Evolutionary conservation across 2,888 invertebrate species (phyloP), one percentile per base, ranked within the genome.

Genomic region (Oxycera nigricornis): DNA sequence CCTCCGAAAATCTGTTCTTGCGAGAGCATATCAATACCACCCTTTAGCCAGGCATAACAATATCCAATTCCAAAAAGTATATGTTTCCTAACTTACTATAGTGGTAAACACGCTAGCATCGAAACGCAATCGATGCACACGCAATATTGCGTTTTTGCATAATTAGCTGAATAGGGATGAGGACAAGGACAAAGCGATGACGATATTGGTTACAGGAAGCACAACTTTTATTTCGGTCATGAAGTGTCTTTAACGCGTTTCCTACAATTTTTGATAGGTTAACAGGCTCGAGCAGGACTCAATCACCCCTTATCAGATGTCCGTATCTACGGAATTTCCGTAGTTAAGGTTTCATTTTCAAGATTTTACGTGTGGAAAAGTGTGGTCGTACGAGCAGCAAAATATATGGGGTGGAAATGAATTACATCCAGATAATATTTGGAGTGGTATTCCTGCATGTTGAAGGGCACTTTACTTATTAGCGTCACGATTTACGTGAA

Each of bases 141-240:
- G 72, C 72, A 72, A 72, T 72, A 55, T 72, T 72, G 72, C 72
- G 72, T 72, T 72, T 72, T 72, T 72, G 72, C 72, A 72, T 72
- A 72, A 72, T 72, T 72, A 72, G 59, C 24, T 22, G 24, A 17
- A 35, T 20, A n/a, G 6, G 46, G 22, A 68, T 68, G 52, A 39
- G 26, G 39, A 17, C 41, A 59, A 72, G 46, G n/a, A 72, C 24
- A 59, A 35, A 35, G 24, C 55, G 72, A 30, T 41, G 30, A 55
- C 55, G 31, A 22, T 52, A 31, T 70, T 52, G 30, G 31, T 24
- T 65, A 70, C 52, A 52, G 70, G 70, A 68, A 68, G 17, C n/a
- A 4, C 24, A 26, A 67, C 65, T 55, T 70, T 70, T 55, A 22
- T 55, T 70, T 52, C 31, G 52, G 55, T 31, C 55, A 31, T 70